Conservation (phyloP, 2,888 invertebrate genomes). For the Orgyia antiqua region DNA sequence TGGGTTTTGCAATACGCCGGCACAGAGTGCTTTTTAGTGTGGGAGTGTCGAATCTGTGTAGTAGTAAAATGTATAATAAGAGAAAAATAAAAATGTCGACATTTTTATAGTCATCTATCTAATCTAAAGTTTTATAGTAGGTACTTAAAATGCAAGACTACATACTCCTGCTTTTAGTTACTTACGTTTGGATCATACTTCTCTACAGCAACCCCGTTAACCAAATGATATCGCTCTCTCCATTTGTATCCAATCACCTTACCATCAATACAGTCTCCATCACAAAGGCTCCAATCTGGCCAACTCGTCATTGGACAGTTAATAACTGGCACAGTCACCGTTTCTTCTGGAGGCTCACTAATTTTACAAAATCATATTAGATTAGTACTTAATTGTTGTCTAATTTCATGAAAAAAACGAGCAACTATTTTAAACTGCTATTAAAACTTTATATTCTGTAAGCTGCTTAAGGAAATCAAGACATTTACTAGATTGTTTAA, state of each 20-base stretch:
- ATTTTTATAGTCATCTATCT: no score
- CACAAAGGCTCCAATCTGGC: slow-evolving; percentile 59
- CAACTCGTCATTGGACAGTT: slow-evolving; percentile 58
- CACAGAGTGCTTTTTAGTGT: slow-evolving; percentile 51
- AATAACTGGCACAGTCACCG: slow-evolving; percentile 45
- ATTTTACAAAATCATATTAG: background rate
- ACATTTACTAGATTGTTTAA: no score
- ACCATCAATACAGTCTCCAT: slow-evolving; percentile 49
- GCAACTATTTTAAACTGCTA: no score
- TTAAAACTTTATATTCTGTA: no score
- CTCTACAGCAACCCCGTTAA: slow-evolving; percentile 56
- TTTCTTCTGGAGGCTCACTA: slow-evolving; percentile 49
- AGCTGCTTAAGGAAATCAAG: no score
- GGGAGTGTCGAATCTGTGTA: slow-evolving; percentile 34
- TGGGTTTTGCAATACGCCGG: slow-evolving; percentile 52
- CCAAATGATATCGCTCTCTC: slow-evolving; percentile 59
- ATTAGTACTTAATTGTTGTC: background rate
- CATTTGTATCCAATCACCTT: slow-evolving; percentile 46
- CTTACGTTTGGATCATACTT: slow-evolving; percentile 60
- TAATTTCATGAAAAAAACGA: no score
- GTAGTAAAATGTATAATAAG: no score
- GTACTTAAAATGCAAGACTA: no score
- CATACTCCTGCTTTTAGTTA: no score
- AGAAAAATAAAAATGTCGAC: no score
- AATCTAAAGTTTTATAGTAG: no score